phyloP scores from a whole-genome alignment of 2,888 invertebrate genomes.

The Sialis lutaria region DNA sequence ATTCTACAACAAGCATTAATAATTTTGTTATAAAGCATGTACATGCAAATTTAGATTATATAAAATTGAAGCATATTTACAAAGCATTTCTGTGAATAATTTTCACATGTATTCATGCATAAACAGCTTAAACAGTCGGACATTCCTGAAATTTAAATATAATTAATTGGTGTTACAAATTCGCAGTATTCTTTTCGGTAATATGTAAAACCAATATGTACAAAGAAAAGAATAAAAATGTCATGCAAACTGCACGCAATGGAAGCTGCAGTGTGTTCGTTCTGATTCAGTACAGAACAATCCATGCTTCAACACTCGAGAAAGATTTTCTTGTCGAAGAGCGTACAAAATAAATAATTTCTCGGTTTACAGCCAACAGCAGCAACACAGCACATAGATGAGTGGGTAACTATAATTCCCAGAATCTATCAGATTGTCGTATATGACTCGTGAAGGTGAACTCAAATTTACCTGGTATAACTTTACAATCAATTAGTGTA shows the following conservation, averaged over 20 bases:
- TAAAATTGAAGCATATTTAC: background rate
- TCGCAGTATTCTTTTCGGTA: background rate
- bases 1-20: no score
- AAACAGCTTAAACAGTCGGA: no score
- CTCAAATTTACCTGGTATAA: slow-evolving; percentile 37
- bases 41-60: no score
- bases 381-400: background rate
- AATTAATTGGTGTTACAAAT: no score
- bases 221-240: background rate
- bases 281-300: slow-evolving; percentile 2
- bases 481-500: slow-evolving; percentile 32
- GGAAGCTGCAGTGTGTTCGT: slow-evolving; percentile 5
- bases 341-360: background rate
- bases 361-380: background rate
- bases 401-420: background rate
- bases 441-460: slow-evolving; percentile 1
- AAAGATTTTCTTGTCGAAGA: background rate
- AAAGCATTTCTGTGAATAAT: background rate
- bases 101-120: background rate
- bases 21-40: no score
- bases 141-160: no score
- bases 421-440: background rate
- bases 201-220: background rate
- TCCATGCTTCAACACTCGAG: background rate
- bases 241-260: slow-evolving; percentile 7